Evolutionary conservation across 2,797 vertebrate species (phyloP).

Genomic region (Cryptoprocta ferox): DNA sequence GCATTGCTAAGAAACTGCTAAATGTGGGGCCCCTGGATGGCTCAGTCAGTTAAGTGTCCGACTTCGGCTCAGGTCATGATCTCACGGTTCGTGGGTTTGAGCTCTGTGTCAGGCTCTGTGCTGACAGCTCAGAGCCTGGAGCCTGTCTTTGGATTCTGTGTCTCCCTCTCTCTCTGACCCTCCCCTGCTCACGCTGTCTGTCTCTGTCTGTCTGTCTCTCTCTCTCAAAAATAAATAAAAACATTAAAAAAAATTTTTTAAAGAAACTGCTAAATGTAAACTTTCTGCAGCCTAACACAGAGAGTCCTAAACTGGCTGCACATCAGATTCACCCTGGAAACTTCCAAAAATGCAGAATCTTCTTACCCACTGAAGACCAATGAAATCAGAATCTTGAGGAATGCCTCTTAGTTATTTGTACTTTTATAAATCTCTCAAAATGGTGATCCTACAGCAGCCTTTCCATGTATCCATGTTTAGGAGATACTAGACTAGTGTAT

Average conservation of each 20-base stretch:
- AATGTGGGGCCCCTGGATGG: neutral
- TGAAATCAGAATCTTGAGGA: conserved; percentile 9
- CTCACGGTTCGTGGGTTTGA: no score
- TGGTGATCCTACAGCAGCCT: neutral
- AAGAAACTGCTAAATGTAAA: conserved; percentile 36
- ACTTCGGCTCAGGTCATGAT: no score
- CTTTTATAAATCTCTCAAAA: conserved; percentile 55
- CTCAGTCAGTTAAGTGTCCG: no score
- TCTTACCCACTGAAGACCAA: neutral
- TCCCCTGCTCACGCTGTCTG: no score
- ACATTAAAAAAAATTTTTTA: no score
- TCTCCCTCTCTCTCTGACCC: no score
- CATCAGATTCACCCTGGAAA: neutral
- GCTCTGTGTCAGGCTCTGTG: no score
- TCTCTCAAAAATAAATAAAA: no score
- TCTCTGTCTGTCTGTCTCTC: no score
- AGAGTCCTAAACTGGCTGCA: neutral
- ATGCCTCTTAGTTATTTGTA: neutral
- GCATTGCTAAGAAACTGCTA: conserved; percentile 16
- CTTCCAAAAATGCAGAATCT: neutral
- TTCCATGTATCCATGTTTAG: neutral
- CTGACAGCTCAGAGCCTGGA: no score
- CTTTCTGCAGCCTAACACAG: neutral
- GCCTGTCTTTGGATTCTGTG: no score
- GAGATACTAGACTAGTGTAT: neutral